Percentiles rank a stretch among this genome's conserved stretches.
Evolutionary conservation across 2,888 invertebrate genomes (phyloP).

Genomic region (Cyclophora albipunctata): DNA sequence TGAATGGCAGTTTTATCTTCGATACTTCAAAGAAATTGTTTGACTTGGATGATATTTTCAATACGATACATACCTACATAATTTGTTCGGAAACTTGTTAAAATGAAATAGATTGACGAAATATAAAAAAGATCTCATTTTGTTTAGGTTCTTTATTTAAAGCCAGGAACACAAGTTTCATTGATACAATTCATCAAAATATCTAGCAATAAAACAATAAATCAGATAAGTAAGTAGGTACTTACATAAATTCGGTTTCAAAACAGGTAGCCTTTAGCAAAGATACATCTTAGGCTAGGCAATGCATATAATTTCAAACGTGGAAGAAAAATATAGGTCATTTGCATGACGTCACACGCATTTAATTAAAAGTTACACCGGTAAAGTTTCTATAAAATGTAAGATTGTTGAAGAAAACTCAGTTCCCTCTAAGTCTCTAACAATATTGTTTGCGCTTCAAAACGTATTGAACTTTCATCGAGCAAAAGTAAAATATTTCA

Average conservation of each 20-base stretch:
- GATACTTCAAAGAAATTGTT: background rate
- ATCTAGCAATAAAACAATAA: constrained; percentile 27
- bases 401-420: too few relatives aligned
- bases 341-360: too few relatives aligned
- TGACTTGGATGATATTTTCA: too few relatives aligned
- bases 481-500: constrained; percentile 4
- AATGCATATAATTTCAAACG: too few relatives aligned
- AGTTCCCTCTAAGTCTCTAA: background rate
- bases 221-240: constrained; percentile 15
- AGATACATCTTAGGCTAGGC: background rate
- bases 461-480: constrained; percentile 4
- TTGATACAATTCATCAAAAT: constrained; percentile 36
- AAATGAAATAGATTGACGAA: constrained; percentile 12
- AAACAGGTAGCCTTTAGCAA: constrained; percentile 1
- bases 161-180: constrained; percentile 67
- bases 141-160: constrained; percentile 56
- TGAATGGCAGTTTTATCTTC: constrained; percentile 1
- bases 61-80: too few relatives aligned
- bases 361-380: too few relatives aligned
- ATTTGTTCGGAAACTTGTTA: too few relatives aligned
- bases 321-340: too few relatives aligned
- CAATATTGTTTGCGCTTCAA: background rate
- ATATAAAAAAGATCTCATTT: constrained; percentile 9
- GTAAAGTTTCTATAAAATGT: too few relatives aligned
- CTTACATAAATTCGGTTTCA: constrained; percentile 13